phyloP scores from a whole-genome alignment of 2,797 vertebrate species.

The Chromis chromis region DNA sequence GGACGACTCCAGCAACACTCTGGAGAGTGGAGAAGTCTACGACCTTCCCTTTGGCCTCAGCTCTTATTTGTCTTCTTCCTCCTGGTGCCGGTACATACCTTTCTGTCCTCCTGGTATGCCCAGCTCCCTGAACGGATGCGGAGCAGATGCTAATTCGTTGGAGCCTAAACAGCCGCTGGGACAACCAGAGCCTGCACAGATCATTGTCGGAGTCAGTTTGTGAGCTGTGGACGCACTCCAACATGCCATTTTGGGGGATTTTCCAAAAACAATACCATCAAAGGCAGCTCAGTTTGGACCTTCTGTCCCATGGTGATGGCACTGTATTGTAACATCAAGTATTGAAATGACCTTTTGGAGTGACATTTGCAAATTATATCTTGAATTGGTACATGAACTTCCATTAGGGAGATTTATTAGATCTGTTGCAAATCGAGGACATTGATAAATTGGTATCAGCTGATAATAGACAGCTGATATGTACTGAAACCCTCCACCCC shows the following conservation, averaged over 20 bases:
- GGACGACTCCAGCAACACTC: conserved; percentile 73
- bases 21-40: conserved; percentile 86
- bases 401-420: background rate
- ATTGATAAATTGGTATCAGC: background rate
- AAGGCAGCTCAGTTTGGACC: conserved; percentile 62
- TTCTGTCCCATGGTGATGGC: conserved; percentile 32
- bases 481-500: too few species aligned
- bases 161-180: conserved; percentile 64
- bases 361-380: conserved; percentile 20
- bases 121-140: conserved; percentile 27
- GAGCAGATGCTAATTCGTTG: conserved; percentile 44
- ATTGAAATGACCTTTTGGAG: conserved; percentile 17
- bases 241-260: conserved; percentile 16
- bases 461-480: background rate
- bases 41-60: conserved; percentile 90
- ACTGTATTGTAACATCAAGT: conserved; percentile 55
- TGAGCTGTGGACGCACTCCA: conserved; percentile 54
- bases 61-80: conserved; percentile 76
- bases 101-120: conserved; percentile 85
- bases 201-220: conserved; percentile 65
- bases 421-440: conserved; percentile 20
- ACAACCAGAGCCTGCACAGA: conserved; percentile 66
- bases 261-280: conserved; percentile 15
- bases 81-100: conserved; percentile 87
- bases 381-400: conserved; percentile 11